Conservation (phyloP, 2,113 vertebrate species). For the Bucco capensis region DNA sequence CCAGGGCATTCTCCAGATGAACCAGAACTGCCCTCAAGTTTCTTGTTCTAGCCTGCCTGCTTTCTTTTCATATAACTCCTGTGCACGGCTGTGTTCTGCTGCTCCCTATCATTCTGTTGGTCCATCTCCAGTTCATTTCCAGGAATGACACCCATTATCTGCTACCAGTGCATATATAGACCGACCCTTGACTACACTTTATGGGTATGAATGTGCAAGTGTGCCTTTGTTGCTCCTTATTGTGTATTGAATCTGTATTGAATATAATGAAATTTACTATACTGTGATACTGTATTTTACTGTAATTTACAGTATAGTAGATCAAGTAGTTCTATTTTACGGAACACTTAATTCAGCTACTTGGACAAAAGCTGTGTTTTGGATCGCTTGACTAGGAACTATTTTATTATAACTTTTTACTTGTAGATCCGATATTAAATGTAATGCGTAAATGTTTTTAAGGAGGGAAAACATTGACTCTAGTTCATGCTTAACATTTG, state of each 20-base stretch:
- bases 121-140: background rate
- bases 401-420: background rate
- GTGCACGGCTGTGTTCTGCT: fast-evolving
- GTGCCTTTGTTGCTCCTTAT: background rate
- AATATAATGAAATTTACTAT: background rate
- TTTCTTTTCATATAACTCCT: background rate
- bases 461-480: background rate
- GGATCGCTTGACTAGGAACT: background rate
- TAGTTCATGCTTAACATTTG: background rate
- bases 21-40: background rate
- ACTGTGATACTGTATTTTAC: background rate
- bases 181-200: background rate
- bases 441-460: background rate
- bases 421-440: background rate
- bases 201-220: background rate
- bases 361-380: background rate
- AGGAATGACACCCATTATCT: background rate
- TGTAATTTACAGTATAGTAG: background rate
- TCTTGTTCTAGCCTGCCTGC: background rate
- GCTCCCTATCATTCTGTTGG: background rate
- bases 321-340: background rate
- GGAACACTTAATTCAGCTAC: background rate
- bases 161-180: background rate
- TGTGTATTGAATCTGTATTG: background rate
- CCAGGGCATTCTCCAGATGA: background rate